A percentile compares a stretch with the other conserved stretches of the same genome.
Conservation (phyloP, 2,888 invertebrate species). For the Caenorhabditis sinica region DNA sequence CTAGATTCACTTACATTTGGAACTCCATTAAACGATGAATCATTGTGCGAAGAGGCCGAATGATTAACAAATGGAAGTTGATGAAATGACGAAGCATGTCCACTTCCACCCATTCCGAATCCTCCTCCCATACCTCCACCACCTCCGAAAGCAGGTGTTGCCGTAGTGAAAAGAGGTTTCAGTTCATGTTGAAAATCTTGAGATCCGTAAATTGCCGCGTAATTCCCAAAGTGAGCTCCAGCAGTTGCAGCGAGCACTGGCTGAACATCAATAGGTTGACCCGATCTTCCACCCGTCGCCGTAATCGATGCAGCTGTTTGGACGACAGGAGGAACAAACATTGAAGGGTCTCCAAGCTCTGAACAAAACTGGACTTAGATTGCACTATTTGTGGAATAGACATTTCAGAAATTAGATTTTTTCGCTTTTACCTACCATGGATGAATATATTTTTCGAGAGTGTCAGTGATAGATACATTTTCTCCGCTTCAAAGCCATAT, state of each 20-base stretch:
- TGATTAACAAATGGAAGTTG: constrained; percentile 71
- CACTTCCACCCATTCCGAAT: constrained; percentile 67
- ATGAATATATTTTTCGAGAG: too few species aligned
- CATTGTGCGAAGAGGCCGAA: constrained; percentile 60
- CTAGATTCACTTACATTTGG: constrained; percentile 42
- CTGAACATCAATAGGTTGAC: constrained; percentile 83
- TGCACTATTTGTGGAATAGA: neutral
- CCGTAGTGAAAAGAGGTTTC: constrained; percentile 71
- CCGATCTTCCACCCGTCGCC: constrained; percentile 86
- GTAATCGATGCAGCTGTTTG: constrained; percentile 77
- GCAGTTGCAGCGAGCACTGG: constrained; percentile 76
- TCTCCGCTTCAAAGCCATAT: too few species aligned
- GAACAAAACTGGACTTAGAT: neutral
- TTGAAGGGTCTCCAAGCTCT: constrained; percentile 46
- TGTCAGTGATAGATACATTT: too few species aligned
- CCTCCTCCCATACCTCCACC: constrained; percentile 68
- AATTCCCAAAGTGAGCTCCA: constrained; percentile 74
- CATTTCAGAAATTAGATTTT: neutral
- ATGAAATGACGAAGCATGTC: constrained; percentile 61
- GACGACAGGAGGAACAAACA: constrained; percentile 64
- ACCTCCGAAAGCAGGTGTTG: constrained; percentile 68
- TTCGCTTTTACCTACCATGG: neutral
- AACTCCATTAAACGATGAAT: constrained; percentile 65
- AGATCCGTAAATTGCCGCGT: constrained; percentile 77
- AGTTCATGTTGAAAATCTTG: constrained; percentile 85